Percentiles rank a stretch among this genome's conserved stretches.
These are phyloP conservation scores for Drusus annulatus DNA, from an alignment of 1,140 invertebrate genomes.

Conservation along the genomic window DNA sequence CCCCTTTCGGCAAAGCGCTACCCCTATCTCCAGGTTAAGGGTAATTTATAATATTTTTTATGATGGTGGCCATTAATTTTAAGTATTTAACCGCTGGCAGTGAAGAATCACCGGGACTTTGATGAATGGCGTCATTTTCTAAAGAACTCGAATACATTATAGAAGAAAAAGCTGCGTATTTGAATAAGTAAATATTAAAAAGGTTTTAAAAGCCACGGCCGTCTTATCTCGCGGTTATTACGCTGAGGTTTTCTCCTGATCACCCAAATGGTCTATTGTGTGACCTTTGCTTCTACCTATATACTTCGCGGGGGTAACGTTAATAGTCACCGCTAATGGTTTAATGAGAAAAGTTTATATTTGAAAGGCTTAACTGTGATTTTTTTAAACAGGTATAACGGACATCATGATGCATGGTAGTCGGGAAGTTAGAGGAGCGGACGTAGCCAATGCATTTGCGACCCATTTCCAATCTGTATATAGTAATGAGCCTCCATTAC, in stretches of 20 bases:
- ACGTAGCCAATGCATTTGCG: too few relatives aligned
- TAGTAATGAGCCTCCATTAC: too few relatives aligned
- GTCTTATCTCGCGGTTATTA: neutral
- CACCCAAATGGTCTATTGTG: neutral
- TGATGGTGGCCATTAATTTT: neutral
- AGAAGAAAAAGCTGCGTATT: neutral
- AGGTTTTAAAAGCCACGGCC: neutral
- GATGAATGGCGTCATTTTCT: constrained; percentile 6
- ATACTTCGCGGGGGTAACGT: too few relatives aligned
- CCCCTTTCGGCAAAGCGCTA: neutral
- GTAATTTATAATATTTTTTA: constrained; percentile 4
- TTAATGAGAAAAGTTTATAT: too few relatives aligned
- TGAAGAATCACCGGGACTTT: neutral
- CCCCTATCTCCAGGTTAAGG: neutral
- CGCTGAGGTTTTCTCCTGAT: neutral
- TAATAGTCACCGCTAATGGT: too few relatives aligned
- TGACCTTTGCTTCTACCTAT: neutral
- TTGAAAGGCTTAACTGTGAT: too few relatives aligned
- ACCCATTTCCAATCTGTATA: too few relatives aligned
- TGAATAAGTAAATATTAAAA: neutral
- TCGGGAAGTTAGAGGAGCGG: too few relatives aligned
- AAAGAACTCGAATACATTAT: constrained; percentile 1
- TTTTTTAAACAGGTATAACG: too few relatives aligned
- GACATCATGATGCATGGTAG: too few relatives aligned
- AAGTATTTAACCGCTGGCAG: constrained; percentile 3